Conservation (phyloP, 2,797 vertebrate species). For the Lithobates pipiens region DNA sequence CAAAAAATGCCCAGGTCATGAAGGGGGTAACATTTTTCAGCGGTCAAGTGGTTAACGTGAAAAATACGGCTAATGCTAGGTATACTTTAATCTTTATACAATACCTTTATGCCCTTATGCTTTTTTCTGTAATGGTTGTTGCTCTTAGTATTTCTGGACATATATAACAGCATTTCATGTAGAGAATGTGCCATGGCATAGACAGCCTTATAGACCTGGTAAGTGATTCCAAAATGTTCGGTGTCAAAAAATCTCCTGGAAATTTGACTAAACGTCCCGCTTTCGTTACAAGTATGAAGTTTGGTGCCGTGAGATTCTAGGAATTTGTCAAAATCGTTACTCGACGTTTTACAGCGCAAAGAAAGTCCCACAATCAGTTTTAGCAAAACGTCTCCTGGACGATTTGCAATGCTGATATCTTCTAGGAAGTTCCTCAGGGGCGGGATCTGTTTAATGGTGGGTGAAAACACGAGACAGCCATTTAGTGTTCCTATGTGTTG, state of each 20-base stretch:
- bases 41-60: too few relatives aligned
- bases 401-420: not conserved
- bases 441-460: not conserved
- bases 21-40: too few relatives aligned
- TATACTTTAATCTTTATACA: not conserved
- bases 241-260: not conserved
- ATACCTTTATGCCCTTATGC: not conserved
- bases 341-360: not conserved
- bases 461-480: not conserved
- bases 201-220: constrained; percentile 10
- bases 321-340: not conserved
- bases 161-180: not conserved
- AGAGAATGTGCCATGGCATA: constrained; percentile 18
- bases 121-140: not conserved
- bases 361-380: not conserved
- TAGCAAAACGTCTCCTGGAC: constrained; percentile 5
- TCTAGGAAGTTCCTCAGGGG: not conserved
- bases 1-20: too few relatives aligned
- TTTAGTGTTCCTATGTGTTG: not conserved
- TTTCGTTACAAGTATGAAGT: not conserved
- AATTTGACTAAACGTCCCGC: not conserved
- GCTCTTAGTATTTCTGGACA: not conserved
- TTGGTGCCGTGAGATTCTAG: not conserved
- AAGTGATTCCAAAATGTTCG: not conserved
- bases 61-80: too few relatives aligned